Evolutionary conservation across 2,797 vertebrate genomes (phyloP), one percentile per base, ranked within the genome.

Genomic region (Platalea minor): DNA sequence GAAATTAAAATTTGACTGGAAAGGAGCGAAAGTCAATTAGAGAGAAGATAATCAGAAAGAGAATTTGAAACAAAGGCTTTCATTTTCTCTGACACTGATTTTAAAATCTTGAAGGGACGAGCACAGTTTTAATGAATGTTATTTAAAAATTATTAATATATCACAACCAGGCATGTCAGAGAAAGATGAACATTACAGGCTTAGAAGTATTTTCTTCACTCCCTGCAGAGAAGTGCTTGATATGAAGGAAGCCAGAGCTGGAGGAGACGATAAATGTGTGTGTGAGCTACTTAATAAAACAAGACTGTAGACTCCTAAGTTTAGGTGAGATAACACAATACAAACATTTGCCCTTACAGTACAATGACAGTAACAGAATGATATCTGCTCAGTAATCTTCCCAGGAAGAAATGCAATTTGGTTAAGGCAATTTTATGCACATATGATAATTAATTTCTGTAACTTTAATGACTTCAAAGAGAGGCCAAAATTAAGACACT

Each of bases 11-110:
- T 35, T 60, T 93, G 88, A 89, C 91, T 96, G 77, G 81, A 89
- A 91, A 93, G 83, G 79, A 96, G 50, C 26, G 53, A 79, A 97
- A 97, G 93, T 91, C 96, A 96, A 93, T 97, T 97, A 97, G 85
- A 92, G 50, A 63, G 59, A 76, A 96, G 69, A 94, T 96, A 95
- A 97, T 93, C 94, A 95, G 82, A 87, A 89, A 74, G 41, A 92
- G 43, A 76, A 91, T 86, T 90, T 95, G 72, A 94, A 97, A 94
- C 80, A 90, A 91, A 90, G 56, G 61, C 80, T 96, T 96, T 96
- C 65, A 85, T 91, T 90, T 97, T 92, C 87, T 76, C 75, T 89
- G 82, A 91, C 64, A 85, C 50, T 50, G 59, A 93, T 93, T 96
- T 89, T 74, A 74, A 93, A 95, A 88, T 89, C 77, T 88, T 80